These are phyloP conservation scores for Atta cephalotes DNA, from an alignment of 1,140 invertebrate species.

Conservation along the genomic window DNA sequence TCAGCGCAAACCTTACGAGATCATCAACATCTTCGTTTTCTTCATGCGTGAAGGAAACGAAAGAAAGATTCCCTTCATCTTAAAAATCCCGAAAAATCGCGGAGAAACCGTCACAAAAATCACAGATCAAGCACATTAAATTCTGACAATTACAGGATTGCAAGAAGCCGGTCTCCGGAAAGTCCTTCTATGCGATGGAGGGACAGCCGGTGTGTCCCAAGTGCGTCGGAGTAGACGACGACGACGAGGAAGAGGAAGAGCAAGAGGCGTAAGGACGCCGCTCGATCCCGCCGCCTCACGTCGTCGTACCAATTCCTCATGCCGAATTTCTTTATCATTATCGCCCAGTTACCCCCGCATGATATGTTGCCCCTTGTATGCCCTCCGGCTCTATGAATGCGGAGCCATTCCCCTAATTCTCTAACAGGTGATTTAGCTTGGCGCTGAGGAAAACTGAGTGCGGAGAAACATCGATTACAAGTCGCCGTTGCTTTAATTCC, in stretches of 20 bases:
- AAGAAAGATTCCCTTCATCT: not conserved
- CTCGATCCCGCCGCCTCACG: conserved; percentile 31
- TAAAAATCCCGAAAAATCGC: conserved; percentile 12
- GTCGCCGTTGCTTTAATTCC: conserved; percentile 33
- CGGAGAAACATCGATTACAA: conserved; percentile 12
- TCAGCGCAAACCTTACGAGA: not conserved
- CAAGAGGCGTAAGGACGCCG: conserved; percentile 78
- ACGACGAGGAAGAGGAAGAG: conserved; percentile 89
- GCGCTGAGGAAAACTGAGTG: conserved; percentile 4
- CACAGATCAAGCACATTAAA: conserved; percentile 28
- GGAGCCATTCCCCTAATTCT: conserved; percentile 57
- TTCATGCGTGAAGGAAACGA: not conserved
- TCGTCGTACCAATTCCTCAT: conserved; percentile 56
- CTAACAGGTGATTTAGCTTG: conserved; percentile 65
- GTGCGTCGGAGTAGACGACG: conserved; percentile 96
- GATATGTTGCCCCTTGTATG: conserved; percentile 62
- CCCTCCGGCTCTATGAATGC: conserved; percentile 74
- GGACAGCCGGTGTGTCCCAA: conserved; percentile 96
- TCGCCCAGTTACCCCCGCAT: conserved; percentile 27
- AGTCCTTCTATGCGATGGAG: conserved; percentile 98
- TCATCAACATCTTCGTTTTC: not conserved
- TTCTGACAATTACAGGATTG: conserved; percentile 92
- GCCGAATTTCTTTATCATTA: conserved; percentile 43
- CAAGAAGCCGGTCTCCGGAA: conserved; percentile 95
- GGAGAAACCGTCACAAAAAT: not conserved